Conservation (phyloP, 2,113 vertebrate genomes). For the Stigmatopora nigra region DNA sequence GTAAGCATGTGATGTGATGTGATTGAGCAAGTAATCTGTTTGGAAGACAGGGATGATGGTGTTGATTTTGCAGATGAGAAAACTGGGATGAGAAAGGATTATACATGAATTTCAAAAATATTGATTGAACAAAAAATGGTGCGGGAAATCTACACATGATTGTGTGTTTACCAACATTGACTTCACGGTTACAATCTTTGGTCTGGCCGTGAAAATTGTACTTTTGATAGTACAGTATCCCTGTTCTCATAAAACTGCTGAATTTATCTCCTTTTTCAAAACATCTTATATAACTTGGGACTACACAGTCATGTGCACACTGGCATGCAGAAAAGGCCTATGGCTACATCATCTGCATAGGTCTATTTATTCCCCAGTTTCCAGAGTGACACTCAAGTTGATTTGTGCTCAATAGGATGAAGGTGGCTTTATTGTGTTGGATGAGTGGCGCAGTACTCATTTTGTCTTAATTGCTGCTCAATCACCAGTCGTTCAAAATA, state of each 20-base stretch:
- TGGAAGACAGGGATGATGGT: conserved; percentile 17
- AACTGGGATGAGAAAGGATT: conserved; percentile 44
- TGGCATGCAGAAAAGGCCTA: conserved; percentile 19
- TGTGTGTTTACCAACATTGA: background rate
- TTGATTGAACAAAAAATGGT: background rate
- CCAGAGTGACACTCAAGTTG: conserved; percentile 38
- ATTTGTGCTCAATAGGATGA: conserved; percentile 33
- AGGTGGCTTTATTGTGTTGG: conserved; percentile 21
- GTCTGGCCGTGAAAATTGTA: conserved; percentile 25
- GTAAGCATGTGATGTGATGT: conserved; percentile 4
- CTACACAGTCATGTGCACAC: conserved; percentile 4
- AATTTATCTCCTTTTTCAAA: conserved; percentile 34
- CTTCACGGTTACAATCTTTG: conserved; percentile 9
- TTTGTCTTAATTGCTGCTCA: background rate
- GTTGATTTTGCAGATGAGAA: conserved; percentile 21
- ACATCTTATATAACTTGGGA: conserved; percentile 49
- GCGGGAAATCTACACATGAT: conserved; percentile 13
- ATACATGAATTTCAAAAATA: conserved; percentile 28
- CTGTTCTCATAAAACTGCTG: conserved; percentile 13
- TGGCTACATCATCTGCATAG: conserved; percentile 47
- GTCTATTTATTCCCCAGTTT: conserved; percentile 30
- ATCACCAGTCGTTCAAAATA: background rate
- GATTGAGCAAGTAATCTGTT: conserved; percentile 11
- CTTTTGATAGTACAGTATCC: conserved; percentile 23
- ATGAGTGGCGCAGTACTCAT: conserved; percentile 13